These are phyloP conservation scores for Latrodectus hesperus DNA, from an alignment of 2,888 invertebrate genomes.

Conservation along the genomic window DNA sequence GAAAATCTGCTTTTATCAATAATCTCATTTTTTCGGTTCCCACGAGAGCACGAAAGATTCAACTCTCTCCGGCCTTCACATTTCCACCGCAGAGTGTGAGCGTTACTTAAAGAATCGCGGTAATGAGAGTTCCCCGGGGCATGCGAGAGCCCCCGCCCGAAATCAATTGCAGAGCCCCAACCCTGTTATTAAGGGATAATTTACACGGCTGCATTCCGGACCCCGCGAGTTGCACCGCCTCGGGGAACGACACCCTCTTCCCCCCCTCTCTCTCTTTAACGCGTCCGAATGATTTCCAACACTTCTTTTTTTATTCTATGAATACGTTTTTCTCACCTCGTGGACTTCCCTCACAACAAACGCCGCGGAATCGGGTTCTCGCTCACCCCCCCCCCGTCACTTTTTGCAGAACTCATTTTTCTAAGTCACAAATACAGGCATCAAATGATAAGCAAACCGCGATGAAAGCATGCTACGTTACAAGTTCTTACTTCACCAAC, in stretches of 20 bases:
- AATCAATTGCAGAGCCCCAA: conserved; percentile 67
- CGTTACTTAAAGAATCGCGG: conserved; percentile 64
- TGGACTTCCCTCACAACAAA: background rate
- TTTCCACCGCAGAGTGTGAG: conserved; percentile 34
- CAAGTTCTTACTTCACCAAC: too few species aligned
- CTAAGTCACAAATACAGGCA: too few species aligned
- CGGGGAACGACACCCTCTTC: conserved; percentile 24
- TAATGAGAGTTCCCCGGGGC: conserved; percentile 56
- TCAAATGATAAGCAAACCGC: too few species aligned
- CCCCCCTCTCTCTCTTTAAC: conserved; percentile 14
- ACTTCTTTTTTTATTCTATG: background rate
- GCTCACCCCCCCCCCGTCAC: too few species aligned
- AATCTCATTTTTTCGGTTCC: too few species aligned
- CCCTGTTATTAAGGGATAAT: conserved; percentile 69
- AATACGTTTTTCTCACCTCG: background rate
- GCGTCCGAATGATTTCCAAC: background rate
- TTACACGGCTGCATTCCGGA: conserved; percentile 65
- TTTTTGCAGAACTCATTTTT: too few species aligned
- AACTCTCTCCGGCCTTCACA: background rate
- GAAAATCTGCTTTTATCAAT: too few species aligned
- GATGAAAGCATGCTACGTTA: too few species aligned
- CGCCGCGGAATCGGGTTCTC: background rate
- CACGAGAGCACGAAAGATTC: background rate
- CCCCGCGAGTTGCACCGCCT: conserved; percentile 57
- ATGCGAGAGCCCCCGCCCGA: conserved; percentile 62